These are phyloP conservation scores for Biston betularia DNA, from an alignment of 2,888 invertebrate species.

Conservation along the genomic window DNA sequence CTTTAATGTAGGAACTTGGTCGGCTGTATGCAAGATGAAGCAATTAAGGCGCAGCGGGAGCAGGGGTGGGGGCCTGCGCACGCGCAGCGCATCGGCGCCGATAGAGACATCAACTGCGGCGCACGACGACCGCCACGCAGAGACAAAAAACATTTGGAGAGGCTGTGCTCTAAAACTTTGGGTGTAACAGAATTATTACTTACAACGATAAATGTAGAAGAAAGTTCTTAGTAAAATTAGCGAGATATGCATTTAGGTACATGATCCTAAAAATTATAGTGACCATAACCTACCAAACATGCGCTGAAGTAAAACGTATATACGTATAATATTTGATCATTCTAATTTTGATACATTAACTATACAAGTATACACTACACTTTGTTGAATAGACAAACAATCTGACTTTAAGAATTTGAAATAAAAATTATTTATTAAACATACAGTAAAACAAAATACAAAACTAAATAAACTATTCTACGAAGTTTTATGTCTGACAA, in stretches of 20 bases:
- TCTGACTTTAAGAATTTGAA: no score
- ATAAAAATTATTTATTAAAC: no score
- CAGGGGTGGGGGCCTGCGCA: conserved; percentile 66
- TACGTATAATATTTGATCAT: no score
- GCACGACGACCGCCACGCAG: conserved; percentile 52
- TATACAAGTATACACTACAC: no score
- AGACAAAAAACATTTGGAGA: conserved; percentile 38
- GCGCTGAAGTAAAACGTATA: no score
- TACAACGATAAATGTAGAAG: no score
- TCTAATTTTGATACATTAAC: no score
- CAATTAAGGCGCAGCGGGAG: conserved; percentile 81
- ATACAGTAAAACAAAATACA: conserved; percentile 40
- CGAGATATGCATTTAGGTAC: no score
- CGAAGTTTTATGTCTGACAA: conserved; percentile 77
- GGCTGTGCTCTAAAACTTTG: conserved; percentile 11
- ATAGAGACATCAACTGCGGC: conserved; percentile 82
- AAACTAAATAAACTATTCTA: conserved; percentile 74
- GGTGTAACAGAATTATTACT: not conserved
- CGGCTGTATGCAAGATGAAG: conserved; percentile 82
- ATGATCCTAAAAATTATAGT: no score
- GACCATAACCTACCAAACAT: no score
- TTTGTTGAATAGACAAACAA: no score
- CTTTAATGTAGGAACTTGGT: conserved; percentile 73
- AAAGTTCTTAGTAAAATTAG: not conserved
- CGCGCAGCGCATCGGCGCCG: conserved; percentile 76